Conservation (phyloP, 64 coral and sea anemone species). For the Montipora foliosa region DNA sequence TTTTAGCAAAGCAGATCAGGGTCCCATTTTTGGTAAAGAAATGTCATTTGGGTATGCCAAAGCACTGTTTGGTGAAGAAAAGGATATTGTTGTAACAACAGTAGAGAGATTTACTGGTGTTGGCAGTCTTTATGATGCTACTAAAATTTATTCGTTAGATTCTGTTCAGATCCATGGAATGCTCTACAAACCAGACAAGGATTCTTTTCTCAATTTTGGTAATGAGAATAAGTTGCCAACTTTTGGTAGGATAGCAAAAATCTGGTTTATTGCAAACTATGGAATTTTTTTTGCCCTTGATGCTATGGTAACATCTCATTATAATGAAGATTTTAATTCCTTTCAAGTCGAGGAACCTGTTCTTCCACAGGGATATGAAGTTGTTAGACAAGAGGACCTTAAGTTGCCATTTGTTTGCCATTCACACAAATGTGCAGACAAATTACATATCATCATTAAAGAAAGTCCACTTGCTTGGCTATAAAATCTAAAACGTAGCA, state of each 20-base stretch:
- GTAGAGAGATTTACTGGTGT: too few relatives aligned
- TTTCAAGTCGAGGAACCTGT: conserved; percentile 15
- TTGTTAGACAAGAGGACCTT: not conserved
- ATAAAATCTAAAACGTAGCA: not conserved
- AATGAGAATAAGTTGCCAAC: too few relatives aligned
- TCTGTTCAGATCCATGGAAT: too few relatives aligned
- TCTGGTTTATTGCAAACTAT: conserved; percentile 9
- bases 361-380: conserved; percentile 5
- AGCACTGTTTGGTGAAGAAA: too few relatives aligned
- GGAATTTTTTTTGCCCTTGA: conserved; percentile 23
- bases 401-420: not conserved
- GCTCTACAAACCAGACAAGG: too few relatives aligned
- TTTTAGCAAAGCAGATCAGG: too few relatives aligned
- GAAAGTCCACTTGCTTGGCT: conserved; percentile 2
- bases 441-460: conserved; percentile 7
- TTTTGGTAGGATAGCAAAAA: conserved; percentile 23
- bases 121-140: too few relatives aligned
- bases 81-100: too few relatives aligned
- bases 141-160: too few relatives aligned
- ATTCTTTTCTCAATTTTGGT: too few relatives aligned
- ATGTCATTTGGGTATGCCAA: too few relatives aligned
- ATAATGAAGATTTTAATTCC: not conserved
- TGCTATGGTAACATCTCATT: not conserved
- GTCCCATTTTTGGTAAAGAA: too few relatives aligned
- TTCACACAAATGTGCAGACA: conserved; percentile 27